Conservation (phyloP, 1,140 invertebrate species). For the Neelides sp. region DNA sequence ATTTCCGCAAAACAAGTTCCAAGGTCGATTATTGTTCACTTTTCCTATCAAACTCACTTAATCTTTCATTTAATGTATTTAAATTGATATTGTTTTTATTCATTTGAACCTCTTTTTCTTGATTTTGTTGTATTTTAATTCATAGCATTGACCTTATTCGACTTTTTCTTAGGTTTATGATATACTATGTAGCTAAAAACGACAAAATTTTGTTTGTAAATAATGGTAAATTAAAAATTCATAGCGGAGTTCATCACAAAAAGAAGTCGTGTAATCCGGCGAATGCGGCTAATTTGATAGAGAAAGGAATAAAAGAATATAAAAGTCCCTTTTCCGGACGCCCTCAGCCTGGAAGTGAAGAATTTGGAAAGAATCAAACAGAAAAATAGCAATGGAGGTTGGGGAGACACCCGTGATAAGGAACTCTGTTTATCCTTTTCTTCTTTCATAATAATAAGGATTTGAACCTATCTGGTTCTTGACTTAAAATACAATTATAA, state of each 20-base stretch:
- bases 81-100: too few species aligned
- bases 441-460: too few species aligned
- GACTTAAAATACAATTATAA: too few species aligned
- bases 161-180: too few species aligned
- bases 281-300: slow-evolving; percentile 52
- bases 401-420: slow-evolving; percentile 76
- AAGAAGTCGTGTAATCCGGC: slow-evolving; percentile 83
- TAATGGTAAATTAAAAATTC: slow-evolving; percentile 34
- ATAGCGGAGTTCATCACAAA: slow-evolving; percentile 90
- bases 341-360: slow-evolving; percentile 74
- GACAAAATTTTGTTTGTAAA: slow-evolving; percentile 22
- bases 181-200: too few species aligned
- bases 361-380: slow-evolving; percentile 64
- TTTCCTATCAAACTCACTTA: slow-evolving; percentile 1
- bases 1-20: slow-evolving; percentile 34
- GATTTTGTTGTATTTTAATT: too few species aligned
- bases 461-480: too few species aligned
- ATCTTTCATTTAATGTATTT: background rate
- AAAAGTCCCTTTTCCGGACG: too few species aligned
- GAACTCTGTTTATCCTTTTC: slow-evolving; percentile 41
- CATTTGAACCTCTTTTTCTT: too few species aligned
- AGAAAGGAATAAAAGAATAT: slow-evolving; percentile 57
- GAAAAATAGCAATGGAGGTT: slow-evolving; percentile 90
- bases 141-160: background rate
- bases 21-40: slow-evolving; percentile 50